Evolutionary conservation across 2,888 invertebrate species (phyloP).

Genomic region (Alitta virens): DNA sequence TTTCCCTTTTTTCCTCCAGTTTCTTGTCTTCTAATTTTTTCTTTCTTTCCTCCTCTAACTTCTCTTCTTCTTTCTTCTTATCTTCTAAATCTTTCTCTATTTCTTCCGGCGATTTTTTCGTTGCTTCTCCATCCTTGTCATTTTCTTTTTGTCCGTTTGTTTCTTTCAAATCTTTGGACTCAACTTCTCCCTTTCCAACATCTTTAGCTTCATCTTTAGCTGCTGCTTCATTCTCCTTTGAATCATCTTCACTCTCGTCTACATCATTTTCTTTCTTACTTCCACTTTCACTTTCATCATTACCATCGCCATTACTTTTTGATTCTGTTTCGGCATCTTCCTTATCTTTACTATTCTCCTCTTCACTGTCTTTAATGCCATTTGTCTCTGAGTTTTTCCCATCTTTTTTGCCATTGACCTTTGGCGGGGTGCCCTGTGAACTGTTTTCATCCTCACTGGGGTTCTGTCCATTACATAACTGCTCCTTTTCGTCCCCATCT

Average conservation of each 20-base stretch:
- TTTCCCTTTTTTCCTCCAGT: constrained; percentile 1
- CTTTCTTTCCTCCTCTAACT: background rate
- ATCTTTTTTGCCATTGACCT: background rate
- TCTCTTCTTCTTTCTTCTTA: background rate
- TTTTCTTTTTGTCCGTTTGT: background rate
- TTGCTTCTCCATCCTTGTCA: background rate
- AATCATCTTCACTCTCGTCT: background rate
- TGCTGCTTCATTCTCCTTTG: background rate
- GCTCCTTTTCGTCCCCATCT: background rate
- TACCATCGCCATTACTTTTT: background rate
- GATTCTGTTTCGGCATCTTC: background rate
- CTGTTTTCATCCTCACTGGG: background rate
- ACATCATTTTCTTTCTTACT: background rate
- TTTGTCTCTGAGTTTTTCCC: background rate
- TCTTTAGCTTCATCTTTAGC: background rate
- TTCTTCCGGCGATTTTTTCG: background rate
- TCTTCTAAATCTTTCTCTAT: background rate
- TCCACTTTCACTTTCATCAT: background rate
- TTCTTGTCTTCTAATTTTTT: background rate
- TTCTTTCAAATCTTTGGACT: constrained; percentile 2
- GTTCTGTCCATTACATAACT: constrained; percentile 9
- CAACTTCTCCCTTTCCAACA: background rate
- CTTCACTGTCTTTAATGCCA: background rate
- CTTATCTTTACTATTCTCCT: background rate
- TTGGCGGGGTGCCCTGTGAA: background rate